Evolutionary conservation across 1,140 invertebrate species (phyloP), one percentile per base, ranked within the genome.

Genomic region (Pogonognathellus flavescens): DNA sequence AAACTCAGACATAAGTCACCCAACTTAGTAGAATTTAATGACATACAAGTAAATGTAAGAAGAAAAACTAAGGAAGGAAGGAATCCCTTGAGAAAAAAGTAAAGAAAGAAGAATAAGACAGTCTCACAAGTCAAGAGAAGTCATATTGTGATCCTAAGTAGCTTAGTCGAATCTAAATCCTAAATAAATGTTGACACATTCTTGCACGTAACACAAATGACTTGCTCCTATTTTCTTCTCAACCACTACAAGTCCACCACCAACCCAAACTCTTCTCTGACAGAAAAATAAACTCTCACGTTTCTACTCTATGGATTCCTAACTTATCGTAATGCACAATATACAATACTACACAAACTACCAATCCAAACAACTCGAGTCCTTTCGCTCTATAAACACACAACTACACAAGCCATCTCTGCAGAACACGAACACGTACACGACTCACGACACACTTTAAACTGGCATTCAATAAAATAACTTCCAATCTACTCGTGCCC

Each of bases 151-250:
- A 7, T 9, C 59, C 59, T 20, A 76, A 20, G 41, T 18, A 76
- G 70, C 70, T 76, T 76, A 76, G n/a, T 31, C 49, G 7, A 49
- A 76, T 50, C 70, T 76, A 41, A 76, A 76, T 76, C 70, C 70
- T 76, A 76, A 41, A 76, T 50, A 76, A 76, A 76, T 76, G 70
- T 76, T 76, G 70, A 50, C 70, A 76, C 70, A 76, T 76, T 76
- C 70, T 76, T 76, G 31, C 41, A 41, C 70, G 70, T 50, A 76
- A 31, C 31, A 1, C 31, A 41, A 41, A 41, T 41, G 31, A 41
- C 31, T 41, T 41, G 31, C 31, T 41, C 31, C 31, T 41, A 41
- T 41, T 41, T 41, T 41, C 31, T 41, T 41, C 31, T 1, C 31
- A 41, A 41, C 31, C 31, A 57, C 53, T 14, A 57, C 53, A 57